Base-by-base conservation (phyloP, 2,888 invertebrate species). In the Pollenia griseotomentosa region DNA sequence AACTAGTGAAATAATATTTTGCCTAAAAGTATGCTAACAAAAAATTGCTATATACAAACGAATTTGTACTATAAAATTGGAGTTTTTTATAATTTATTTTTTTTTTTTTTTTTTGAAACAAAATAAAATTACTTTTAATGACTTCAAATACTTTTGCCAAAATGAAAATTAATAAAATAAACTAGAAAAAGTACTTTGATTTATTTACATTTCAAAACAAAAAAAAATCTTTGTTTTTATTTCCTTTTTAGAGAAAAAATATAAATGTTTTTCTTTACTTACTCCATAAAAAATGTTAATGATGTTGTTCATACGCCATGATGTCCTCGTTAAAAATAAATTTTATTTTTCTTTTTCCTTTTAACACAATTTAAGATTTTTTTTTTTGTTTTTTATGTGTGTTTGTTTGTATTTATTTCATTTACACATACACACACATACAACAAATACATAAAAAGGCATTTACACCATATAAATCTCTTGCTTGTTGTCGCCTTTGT, bases 251-350 rank as follows among this genome's bases (percentile, higher is more conserved):
- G 4, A 10, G 12, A 2, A 44, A n/a, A 23, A 14, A 40, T 57
- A 12, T 57, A 14, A 33, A n/a, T 70, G 59, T 46, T 44, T 2
- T 53, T 51, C 0, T 40, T n/a, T 63, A 2, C 11, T 4, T 44
- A 44, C n/a, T 9, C 44, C 10, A 16, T 19, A 8, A 5, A 14
- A 23, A 23, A 53, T 71, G 59, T 80, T 77, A 83, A 83, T 80
- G 71, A 80, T 83, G 75, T 83, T 80, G 86, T 79, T 79, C 86
- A 83, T 74, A 74, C 74, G 79, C 74, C 61, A 74, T 78, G 74
- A 68, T 51, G 68, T 68, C 57, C 73, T 82, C 46, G 83, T 75
- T 83, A 70, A 86, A 86, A 86, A 83, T 80, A 65, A 75, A 83
- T 83, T 86, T 75, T 40, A 55, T 77, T 23, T 73, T 5, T 80